A percentile compares a stretch with the other conserved stretches of the same genome.
Evolutionary conservation across 2,888 invertebrate genomes (phyloP).

Genomic region (Lithosia quadra): DNA sequence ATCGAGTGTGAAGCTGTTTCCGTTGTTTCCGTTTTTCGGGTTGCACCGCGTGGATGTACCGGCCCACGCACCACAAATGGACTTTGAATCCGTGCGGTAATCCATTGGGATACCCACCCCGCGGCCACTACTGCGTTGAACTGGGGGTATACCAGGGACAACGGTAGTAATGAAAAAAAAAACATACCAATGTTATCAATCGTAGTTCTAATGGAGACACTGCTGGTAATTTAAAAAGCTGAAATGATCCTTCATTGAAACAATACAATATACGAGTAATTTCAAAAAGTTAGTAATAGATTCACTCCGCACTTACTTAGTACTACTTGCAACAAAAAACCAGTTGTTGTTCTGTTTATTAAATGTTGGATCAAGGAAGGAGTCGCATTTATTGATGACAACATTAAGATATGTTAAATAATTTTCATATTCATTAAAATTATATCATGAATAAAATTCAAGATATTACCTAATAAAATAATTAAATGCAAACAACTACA

Average conservation of each 20-base stretch:
- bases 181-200: background rate
- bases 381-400: background rate
- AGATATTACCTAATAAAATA: background rate
- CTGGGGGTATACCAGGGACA: no score
- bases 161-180: background rate
- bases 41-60: no score
- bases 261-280: background rate
- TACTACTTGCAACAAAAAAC: background rate
- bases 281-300: no score
- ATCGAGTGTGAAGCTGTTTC: no score
- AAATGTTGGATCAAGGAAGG: constrained; percentile 1
- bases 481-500: background rate
- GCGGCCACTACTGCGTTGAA: no score
- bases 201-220: background rate
- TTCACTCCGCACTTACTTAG: background rate
- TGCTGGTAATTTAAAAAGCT: background rate
- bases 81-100: no score
- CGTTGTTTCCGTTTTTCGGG: no score
- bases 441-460: background rate
- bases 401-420: background rate
- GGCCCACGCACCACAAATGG: no score
- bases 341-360: background rate
- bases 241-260: background rate
- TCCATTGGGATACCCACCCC: no score
- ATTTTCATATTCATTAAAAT: no score